Evolutionary conservation across 2,888 invertebrate species (phyloP).

Genomic region (Alentia gelatinosa): DNA sequence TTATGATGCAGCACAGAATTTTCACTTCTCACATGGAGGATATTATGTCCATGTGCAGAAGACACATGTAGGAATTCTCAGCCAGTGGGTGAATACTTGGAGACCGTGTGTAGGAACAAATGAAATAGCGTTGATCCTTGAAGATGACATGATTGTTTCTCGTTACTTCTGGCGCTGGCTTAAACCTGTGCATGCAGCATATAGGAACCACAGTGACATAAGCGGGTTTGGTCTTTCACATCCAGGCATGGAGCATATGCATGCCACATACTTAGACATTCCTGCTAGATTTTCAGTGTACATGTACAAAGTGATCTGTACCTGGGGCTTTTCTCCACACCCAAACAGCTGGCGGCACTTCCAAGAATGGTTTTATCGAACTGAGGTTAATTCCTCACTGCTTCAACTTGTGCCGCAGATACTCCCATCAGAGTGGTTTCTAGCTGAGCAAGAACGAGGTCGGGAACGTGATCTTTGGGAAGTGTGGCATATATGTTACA

Average conservation of each 20-base stretch:
- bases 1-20: conserved; percentile 56
- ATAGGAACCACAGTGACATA: conserved; percentile 64
- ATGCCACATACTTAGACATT: conserved; percentile 52
- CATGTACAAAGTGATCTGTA: conserved; percentile 62
- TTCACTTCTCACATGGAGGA: conserved; percentile 63
- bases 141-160: conserved; percentile 73
- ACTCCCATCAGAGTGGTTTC: conserved; percentile 62
- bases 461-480: conserved; percentile 62
- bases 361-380: conserved; percentile 60
- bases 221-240: conserved; percentile 67
- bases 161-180: conserved; percentile 70
- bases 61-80: conserved; percentile 62
- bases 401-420: conserved; percentile 61
- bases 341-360: conserved; percentile 60
- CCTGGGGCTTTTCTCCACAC: conserved; percentile 65
- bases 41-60: conserved; percentile 61
- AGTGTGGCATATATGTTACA: conserved; percentile 64
- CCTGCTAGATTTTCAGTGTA: conserved; percentile 64
- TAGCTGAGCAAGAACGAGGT: conserved; percentile 22
- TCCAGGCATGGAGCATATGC: conserved; percentile 55
- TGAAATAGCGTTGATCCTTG: conserved; percentile 72
- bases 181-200: conserved; percentile 69
- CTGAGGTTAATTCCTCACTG: conserved; percentile 42
- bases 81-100: conserved; percentile 69
- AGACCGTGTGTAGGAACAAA: conserved; percentile 63